Percentiles rank a stretch among this genome's conserved stretches.
Conservation (phyloP, 2,888 invertebrate species). For the Bugulina stolonifera region DNA sequence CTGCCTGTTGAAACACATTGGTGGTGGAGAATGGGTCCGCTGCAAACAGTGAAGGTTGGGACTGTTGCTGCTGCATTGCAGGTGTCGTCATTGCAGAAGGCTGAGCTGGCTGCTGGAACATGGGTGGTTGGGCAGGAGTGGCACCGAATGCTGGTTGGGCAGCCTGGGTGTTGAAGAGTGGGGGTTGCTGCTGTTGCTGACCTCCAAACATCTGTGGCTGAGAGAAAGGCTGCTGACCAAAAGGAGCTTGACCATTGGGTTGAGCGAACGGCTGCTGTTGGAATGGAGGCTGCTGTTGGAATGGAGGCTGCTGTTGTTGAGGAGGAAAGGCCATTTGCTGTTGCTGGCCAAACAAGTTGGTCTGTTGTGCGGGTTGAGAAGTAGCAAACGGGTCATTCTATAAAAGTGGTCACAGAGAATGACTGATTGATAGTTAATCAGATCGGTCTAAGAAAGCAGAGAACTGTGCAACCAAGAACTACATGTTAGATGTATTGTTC, state of each 20-base stretch:
- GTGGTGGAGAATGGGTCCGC: neutral
- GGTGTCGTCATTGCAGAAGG: neutral
- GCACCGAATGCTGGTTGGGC: neutral
- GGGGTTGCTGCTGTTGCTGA: slow-evolving; percentile 15
- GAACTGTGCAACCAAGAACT: no score
- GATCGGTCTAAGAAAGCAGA: no score
- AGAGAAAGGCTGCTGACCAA: neutral
- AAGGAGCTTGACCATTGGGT: neutral
- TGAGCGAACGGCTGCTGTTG: neutral
- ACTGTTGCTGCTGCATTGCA: neutral
- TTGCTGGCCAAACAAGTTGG: no score
- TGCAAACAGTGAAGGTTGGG: neutral
- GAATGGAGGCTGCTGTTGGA: neutral
- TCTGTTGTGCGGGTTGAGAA: no score
- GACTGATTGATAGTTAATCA: no score
- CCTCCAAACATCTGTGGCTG: neutral
- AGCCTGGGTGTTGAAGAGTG: neutral
- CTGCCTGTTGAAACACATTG: neutral
- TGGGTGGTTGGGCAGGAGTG: neutral
- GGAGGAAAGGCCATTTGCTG: no score
- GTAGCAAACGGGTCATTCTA: slow-evolving; percentile 22
- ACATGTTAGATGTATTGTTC: no score
- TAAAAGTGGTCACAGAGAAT: no score
- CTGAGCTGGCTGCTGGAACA: slow-evolving; percentile 1
- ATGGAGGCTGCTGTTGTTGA: neutral